Evolutionary conservation across 2,888 invertebrate species (phyloP), one percentile per base, ranked within the genome.

Genomic region (Flexamia atlantica): DNA sequence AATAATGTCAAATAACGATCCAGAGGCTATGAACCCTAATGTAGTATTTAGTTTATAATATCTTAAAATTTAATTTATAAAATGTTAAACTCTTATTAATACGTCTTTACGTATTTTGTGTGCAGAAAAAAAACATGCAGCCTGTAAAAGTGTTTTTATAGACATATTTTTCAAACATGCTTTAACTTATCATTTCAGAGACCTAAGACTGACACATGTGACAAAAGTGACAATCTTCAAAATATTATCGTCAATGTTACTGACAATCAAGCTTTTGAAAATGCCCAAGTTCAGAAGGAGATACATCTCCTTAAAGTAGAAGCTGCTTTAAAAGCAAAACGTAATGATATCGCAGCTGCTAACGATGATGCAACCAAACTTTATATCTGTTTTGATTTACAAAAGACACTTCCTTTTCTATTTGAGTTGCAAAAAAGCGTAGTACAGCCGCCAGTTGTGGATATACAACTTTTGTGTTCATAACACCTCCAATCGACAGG

Each of bases 311-410:
- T 81, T 0, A 84, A 81, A 70, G 81, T 70, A 64, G 81, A 84
- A 81, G 81, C 81, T 53, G 72, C 81, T 3, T 25, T 7, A 23
- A 50, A 28, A 36, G 53, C 68, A 10, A 84, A 84, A 70, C 1
- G 1, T 74, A 32, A 84, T 28, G 70, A 12, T 53, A 23, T 32
- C 12, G 25, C 46, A 1, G 1, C 0, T 17, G 14, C 9, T 23
- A 81, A 84, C 9, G 2, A 84, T 72, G 82, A 84, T 46, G 14
- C 32, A 60, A 14, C 83, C 30, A 53, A 12, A 28, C 1, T 80
- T n/a, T 84, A 83, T 46, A 80, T 86, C 46, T 87, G 85, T 64
- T 87, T 86, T 86, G 86, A 87, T 60, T 53, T 87, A 81, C 84
- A 86, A 80, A 87, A 87, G 82, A 86, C 85, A 12, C 81, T 87